Base-by-base conservation (phyloP, 1,140 invertebrate species). In the Steinernema feltiae region DNA sequence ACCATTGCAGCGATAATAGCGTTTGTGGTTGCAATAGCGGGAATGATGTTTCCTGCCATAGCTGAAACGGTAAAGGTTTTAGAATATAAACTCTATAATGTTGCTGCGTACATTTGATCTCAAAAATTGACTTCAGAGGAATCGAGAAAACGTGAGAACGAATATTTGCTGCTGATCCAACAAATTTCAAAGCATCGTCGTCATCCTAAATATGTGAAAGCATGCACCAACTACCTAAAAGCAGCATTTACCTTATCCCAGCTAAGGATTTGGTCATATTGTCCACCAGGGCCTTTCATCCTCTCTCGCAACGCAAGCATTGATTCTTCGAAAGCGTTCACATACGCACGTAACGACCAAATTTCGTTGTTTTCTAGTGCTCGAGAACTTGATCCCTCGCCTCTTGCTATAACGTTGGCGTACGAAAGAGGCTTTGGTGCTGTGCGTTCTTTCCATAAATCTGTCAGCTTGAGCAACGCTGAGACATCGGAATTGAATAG, bases 1-100 rank as follows among this genome's bases (percentile, higher is more conserved):
- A 96, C 93, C 1, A 98, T 88, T 0, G 94, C 97, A 30, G 95
- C 95, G 63, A 98, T 92, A 74, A 98, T 93, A 0, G 97, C 95
- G 86, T 99, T 99, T 1, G 95, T 97, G 1, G 95, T 97, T 0
- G 97, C 95, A 84, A 99, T 98, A 0, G 97, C 97, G 48, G 96
- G 95, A 83, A 99, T 97, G 76, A 99, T 99, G 82, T 91, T 91
- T 0, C 97, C 96, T 12, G 97, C 97, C 93, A 98, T 97, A 31
- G 96, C 93, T 94, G 86, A 78, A 88, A 87, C 72, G 76, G 31
- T 74, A n/a, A 76, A 72, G 46, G 29, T 48, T 41, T 78, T 17
- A 27, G 21, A 72, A 70, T 31, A 30, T 30, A 48, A 31, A 21
- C 21, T 7, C 21, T 76, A 35, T 32, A 75, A 76, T 2, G 48